Evolutionary conservation across 2,113 vertebrate genomes (phyloP), one percentile per base, ranked within the genome.

Genomic region (Mormyrus iriodes): DNA sequence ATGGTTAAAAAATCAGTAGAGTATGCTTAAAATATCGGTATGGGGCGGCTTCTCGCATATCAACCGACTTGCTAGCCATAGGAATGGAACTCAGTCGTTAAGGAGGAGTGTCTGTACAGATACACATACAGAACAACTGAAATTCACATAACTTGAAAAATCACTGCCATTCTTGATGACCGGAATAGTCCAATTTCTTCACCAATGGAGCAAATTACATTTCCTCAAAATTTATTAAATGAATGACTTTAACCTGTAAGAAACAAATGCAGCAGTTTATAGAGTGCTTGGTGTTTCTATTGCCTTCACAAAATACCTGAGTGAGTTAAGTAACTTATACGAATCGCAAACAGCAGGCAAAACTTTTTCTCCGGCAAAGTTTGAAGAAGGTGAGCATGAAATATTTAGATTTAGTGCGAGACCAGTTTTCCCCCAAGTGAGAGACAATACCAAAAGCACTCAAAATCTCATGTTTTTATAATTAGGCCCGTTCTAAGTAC

Each of bases 341-440:
- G 21, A 86, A 86, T 19, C 31, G 9, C 4, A 51, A 52, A 53
- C 42, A n/a, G 10, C 13, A 86, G 4, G 5, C 48, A 17, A 53
- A 86, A 35, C 31, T 39, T 35, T 35, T 53, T 55, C 46, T 86
- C n/a, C 4, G 1, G 85, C 85, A 51, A 27, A 52, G 49, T 86
- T 86, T 13, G 4, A 86, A 86, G 49, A 52, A 52, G 48, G 46
- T 86, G 85, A 52, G 48, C 51, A 86, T 86, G 13, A 86, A 86
- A 86, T 86, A 86, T 86, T 86, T 86, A 86, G 46, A 51, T 86
- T 86, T 48, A 86, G 85, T 53, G 85, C 51, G 17, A 85, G 84
- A 51, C 44, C 48, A 35, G 13, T 52, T 86, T 52, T 31, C 49
- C 85, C 51, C 85, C 49, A 53, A 86, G 85, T 86, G 35, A 86